phyloP scores from a whole-genome alignment of 1,140 invertebrate species.

The Lepidurus arcticus region DNA sequence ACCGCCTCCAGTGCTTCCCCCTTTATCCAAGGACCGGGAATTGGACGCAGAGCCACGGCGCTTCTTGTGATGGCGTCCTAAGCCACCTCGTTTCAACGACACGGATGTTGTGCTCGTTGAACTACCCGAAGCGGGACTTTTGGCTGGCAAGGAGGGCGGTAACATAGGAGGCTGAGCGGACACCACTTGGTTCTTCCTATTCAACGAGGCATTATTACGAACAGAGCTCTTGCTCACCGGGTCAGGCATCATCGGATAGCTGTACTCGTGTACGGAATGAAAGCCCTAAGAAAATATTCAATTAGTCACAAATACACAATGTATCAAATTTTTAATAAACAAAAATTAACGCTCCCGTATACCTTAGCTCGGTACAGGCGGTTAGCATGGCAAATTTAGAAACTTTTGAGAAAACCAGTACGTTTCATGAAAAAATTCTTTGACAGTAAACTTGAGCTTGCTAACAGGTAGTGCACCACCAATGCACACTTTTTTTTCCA shows the following conservation, averaged over 20 bases:
- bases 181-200: slow-evolving; percentile 48
- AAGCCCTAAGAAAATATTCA: background rate
- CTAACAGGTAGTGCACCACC: no score
- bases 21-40: slow-evolving; percentile 31
- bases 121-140: background rate
- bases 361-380: no score
- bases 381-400: no score
- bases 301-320: background rate
- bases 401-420: no score
- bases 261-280: slow-evolving; percentile 67
- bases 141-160: slow-evolving; percentile 26
- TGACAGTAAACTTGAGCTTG: no score
- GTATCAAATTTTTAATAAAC: no score
- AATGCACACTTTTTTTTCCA: no score
- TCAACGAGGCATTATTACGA: slow-evolving; percentile 48
- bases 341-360: no score
- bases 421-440: no score
- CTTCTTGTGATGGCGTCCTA: background rate
- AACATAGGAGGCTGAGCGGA: slow-evolving; percentile 43
- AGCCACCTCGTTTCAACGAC: background rate
- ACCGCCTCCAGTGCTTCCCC: slow-evolving; percentile 35
- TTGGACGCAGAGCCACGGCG: background rate
- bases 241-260: slow-evolving; percentile 67
- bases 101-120: background rate
- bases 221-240: slow-evolving; percentile 32